Percentiles rank a stretch among this genome's conserved stretches.
phyloP scores from a whole-genome alignment of 2,888 invertebrate species.

The Drosophila quinaria region DNA sequence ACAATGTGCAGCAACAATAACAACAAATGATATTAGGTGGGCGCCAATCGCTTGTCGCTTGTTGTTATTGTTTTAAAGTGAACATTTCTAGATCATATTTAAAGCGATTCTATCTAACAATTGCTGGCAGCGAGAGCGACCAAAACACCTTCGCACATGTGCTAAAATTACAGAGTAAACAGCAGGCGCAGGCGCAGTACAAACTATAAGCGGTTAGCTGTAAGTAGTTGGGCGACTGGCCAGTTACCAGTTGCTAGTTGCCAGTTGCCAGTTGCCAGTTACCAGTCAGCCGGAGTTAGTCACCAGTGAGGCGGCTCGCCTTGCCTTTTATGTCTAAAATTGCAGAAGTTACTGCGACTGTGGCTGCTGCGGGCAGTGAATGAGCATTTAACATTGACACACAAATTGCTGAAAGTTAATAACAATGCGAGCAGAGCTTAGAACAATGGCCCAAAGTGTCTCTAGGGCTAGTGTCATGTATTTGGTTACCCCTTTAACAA shows the following conservation, averaged over 20 bases:
- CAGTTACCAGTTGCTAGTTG: constrained; percentile 31
- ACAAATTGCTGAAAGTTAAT: constrained; percentile 76
- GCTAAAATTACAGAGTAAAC: constrained; percentile 78
- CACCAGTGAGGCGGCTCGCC: constrained; percentile 66
- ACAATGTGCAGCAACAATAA: constrained; percentile 59
- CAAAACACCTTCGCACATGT: constrained; percentile 82
- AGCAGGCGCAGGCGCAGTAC: constrained; percentile 38
- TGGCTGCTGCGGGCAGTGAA: constrained; percentile 65
- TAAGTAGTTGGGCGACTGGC: constrained; percentile 47
- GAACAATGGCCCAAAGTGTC: constrained; percentile 55
- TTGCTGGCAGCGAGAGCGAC: constrained; percentile 57
- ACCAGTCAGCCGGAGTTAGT: constrained; percentile 47
- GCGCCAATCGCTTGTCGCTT: constrained; percentile 59
- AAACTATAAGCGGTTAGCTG: constrained; percentile 15
- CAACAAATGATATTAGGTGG: constrained; percentile 62
- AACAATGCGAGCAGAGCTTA: constrained; percentile 40
- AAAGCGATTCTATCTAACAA: constrained; percentile 72
- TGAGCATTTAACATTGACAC: constrained; percentile 83
- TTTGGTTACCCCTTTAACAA: constrained; percentile 53
- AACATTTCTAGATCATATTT: constrained; percentile 82
- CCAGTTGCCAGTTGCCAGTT: constrained; percentile 26
- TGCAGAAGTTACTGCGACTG: constrained; percentile 76
- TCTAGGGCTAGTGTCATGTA: constrained; percentile 56
- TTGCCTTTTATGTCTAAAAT: constrained; percentile 81
- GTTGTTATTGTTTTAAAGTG: constrained; percentile 38